Evolutionary conservation across 1,140 invertebrate species (phyloP), one percentile per base, ranked within the genome.

Genomic region (Odontomachus brunneus): DNA sequence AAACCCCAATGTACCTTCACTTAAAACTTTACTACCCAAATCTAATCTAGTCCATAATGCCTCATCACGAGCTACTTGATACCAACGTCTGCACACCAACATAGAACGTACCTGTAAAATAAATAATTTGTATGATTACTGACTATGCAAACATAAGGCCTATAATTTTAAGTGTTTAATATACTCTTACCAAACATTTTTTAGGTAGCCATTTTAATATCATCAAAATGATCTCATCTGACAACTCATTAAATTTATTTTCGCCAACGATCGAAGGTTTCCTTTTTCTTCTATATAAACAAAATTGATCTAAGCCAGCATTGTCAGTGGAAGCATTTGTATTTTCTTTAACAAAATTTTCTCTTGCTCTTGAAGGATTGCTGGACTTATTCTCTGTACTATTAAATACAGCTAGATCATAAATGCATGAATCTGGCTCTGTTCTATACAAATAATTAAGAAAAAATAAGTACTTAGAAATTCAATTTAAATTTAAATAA

Each of bases 201-300:
- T 97, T 98, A 9, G 97, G 97, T 57, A 98, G 94, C 96, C 96
- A 97, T 88, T 96, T 95, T 80, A 98, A 96, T 51, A 98, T 96
- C 85, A 96, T 95, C n/a, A 98, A 92, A 19, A 98, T 95, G 80
- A 98, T 96, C 93, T 98, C 97, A 94, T 98, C 98, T 0, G 97
- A 97, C 62, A 97, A 89, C 78, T 94, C 94, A n/a, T 95, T 94
- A 87, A 96, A 96, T 86, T 95, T 93, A 91, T 96, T 95, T 90
- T 94, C 93, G 1, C 91, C 92, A 5, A 84, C 59, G 2, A 92
- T 22, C 0, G 90, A 92, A 24, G 76, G 33, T 78, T 84, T 93
- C 53, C 89, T 93, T 91, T 91, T 94, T 88, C 92, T 87, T 84
- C 91, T 91, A 38, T 83, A 89, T 72, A 94, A 76, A 38, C 89